Conservation (phyloP, 2,888 invertebrate genomes). For the Schrankia costaestrigalis region DNA sequence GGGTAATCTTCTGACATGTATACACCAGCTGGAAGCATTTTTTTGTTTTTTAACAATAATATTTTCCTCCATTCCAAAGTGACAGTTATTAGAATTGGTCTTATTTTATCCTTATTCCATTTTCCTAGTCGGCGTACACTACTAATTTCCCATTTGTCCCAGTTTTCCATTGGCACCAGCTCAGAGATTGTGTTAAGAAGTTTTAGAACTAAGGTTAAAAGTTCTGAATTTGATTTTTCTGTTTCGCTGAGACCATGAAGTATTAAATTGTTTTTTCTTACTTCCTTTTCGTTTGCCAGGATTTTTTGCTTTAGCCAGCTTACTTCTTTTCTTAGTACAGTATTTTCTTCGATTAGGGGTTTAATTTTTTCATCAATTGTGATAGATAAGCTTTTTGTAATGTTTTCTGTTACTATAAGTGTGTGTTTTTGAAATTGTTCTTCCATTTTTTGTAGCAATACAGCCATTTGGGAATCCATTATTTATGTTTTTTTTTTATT, state of each 20-base stretch:
- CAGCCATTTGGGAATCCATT: too few relatives aligned
- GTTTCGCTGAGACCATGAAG: constrained; percentile 8
- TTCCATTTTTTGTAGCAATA: constrained; percentile 29
- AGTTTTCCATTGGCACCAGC: neutral
- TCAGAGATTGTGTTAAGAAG: neutral
- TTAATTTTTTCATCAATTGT: constrained; percentile 1
- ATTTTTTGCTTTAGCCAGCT: neutral
- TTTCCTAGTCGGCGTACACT: constrained; percentile 1
- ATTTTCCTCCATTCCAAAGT: constrained; percentile 9
- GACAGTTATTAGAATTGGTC: constrained; percentile 5
- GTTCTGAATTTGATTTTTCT: neutral
- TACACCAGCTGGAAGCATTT: constrained; percentile 5
- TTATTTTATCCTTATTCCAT: neutral
- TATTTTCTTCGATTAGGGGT: neutral
- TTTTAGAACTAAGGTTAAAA: neutral
- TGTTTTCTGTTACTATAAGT: neutral
- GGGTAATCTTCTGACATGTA: constrained; percentile 10
- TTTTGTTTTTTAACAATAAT: constrained; percentile 7
- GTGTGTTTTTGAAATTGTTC: neutral
- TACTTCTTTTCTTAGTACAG: neutral
- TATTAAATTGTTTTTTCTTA: constrained; percentile 9
- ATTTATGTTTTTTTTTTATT: too few relatives aligned
- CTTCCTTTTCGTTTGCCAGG: neutral
- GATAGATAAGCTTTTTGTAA: neutral
- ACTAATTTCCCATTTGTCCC: constrained; percentile 8